Conservation (phyloP, 2,113 vertebrate genomes). For the Coregonus clupeaformis region DNA sequence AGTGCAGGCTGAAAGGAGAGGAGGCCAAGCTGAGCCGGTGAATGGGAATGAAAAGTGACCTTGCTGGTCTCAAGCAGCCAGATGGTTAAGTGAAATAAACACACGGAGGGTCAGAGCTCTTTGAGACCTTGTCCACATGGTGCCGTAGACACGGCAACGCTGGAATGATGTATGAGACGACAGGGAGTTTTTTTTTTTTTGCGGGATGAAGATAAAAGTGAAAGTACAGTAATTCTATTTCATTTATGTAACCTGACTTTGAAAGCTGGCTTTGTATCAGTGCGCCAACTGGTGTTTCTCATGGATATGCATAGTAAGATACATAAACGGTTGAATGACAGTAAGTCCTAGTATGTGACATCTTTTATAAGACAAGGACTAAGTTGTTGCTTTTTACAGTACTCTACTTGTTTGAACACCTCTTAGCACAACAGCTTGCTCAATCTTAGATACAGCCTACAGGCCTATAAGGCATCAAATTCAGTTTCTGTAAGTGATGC, state of each 20-base stretch:
- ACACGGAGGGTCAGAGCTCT: conserved; percentile 51
- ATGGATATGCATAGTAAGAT: too few species aligned
- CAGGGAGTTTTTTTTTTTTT: background rate
- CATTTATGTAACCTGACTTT: too few species aligned
- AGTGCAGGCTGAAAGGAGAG: conserved; percentile 7
- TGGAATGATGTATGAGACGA: conserved; percentile 25
- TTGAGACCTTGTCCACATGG: conserved; percentile 53
- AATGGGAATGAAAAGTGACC: conserved; percentile 49
- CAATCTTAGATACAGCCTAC: too few species aligned
- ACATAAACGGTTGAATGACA: too few species aligned
- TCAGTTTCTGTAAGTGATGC: too few species aligned
- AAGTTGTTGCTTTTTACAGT: background rate
- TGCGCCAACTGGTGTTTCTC: too few species aligned
- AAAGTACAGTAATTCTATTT: too few species aligned
- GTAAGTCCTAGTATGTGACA: too few species aligned
- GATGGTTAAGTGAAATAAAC: conserved; percentile 67
- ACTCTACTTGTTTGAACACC: background rate
- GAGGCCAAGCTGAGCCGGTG: background rate
- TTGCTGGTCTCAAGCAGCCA: conserved; percentile 58
- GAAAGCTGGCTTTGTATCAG: too few species aligned
- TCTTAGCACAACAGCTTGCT: background rate
- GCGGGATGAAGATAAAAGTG: background rate
- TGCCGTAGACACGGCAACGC: conserved; percentile 19
- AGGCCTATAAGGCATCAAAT: too few species aligned
- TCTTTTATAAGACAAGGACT: too few species aligned